Percentiles rank a stretch among this genome's conserved stretches.
Evolutionary conservation across 1,140 invertebrate species (phyloP).

Genomic region (Lutraria rhynchaena): DNA sequence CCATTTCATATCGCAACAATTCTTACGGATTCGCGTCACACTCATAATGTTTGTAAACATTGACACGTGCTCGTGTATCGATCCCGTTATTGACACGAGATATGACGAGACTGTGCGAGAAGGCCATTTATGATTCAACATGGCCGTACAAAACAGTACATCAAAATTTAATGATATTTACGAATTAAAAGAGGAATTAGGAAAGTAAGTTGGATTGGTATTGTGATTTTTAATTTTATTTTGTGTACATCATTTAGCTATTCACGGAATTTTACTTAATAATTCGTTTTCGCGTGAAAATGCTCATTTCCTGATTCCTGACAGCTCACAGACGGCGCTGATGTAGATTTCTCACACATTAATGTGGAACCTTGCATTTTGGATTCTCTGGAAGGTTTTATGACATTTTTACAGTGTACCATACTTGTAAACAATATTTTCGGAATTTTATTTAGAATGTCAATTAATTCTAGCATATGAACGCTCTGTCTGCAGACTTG

Average conservation of each 20-base stretch:
- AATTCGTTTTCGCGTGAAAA: not conserved
- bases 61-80: constrained; percentile 41
- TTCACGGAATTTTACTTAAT: not conserved
- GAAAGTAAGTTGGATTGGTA: constrained; percentile 93
- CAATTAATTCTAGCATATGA: too few relatives aligned
- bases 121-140: constrained; percentile 81
- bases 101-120: constrained; percentile 74
- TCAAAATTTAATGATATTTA: constrained; percentile 98
- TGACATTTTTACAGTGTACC: too few relatives aligned
- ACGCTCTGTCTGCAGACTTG: too few relatives aligned
- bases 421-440: too few relatives aligned
- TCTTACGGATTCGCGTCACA: too few relatives aligned
- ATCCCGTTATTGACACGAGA: constrained; percentile 62
- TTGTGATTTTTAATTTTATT: not conserved
- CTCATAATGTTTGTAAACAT: constrained; percentile 48
- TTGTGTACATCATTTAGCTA: not conserved
- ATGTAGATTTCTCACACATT: constrained; percentile 13
- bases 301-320: constrained; percentile 44
- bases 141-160: constrained; percentile 80
- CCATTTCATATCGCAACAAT: too few relatives aligned
- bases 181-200: constrained; percentile 99
- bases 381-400: too few relatives aligned
- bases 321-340: constrained; percentile 29
- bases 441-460: too few relatives aligned
- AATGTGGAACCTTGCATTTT: not conserved